Evolutionary conservation across 2,797 vertebrate species (phyloP), one percentile per base, ranked within the genome.

Genomic region (Trachops cirrhosus): DNA sequence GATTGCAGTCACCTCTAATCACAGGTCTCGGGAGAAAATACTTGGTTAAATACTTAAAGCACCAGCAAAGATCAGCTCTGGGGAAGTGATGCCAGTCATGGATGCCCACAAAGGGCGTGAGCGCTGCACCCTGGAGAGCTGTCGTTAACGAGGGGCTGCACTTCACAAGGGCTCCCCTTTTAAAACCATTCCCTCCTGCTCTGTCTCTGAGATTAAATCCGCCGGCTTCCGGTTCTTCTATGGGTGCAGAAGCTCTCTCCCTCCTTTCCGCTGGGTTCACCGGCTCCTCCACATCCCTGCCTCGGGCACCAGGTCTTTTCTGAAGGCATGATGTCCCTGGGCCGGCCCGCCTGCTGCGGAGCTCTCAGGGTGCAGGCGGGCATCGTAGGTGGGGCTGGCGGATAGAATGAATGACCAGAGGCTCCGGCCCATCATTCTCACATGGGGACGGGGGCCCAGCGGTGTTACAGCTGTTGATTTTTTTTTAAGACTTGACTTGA

Each of bases 121-220:
- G 18, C 0, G 0, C 67, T 39, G 22, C 2, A 0, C 32, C 34
- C 2, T 24, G 14, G 12, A 57, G 68, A 48, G 22, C 80, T 0
- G 0, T 52, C 0, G 24, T 21, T 78, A n/a, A 44, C 18, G 1
- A 37, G 15, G 48, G 64, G 50, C 1, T 21, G 24, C 24, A 2
- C 50, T 70, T 59, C 54, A 6, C 21, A 29, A 11, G 57, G 48
- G 32, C 9, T n/a, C 10, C 9, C 12, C 52, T 34, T 44, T 59
- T 57, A 10, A 89, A 85, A 32, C 22, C 26, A n/a, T 0, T 79
- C 15, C 18, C 2, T 34, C 59, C 46, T 44, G 18, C 18, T 46
- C 34, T 24, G 22, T 37, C 22, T 85, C 41, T 7, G 54, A 44
- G 86, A 10, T 39, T 37, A 54, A 87, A 62, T 79, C 32, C 11